Base-by-base conservation (phyloP, 2,797 vertebrate species). In the Cirrhinus mrigala region DNA sequence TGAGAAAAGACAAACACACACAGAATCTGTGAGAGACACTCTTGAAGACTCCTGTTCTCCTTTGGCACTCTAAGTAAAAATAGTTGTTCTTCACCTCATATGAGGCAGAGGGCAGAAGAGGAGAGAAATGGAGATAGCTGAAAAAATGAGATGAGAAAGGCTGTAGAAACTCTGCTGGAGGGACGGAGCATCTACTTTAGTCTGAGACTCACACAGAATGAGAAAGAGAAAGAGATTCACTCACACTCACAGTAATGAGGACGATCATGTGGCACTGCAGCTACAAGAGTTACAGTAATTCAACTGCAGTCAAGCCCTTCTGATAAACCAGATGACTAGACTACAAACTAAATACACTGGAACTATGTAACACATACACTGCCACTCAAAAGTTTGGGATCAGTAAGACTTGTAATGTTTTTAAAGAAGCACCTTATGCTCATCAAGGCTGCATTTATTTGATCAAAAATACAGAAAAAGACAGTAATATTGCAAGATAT, bases 171-270 rank as follows among this genome's bases (percentile, higher is more conserved):
- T 89, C 85, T 87, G 92, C 92, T 86, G 80, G 84, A 88, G 79
- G 87, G 91, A 62, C 78, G 80, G 37, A 68, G 88, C 87, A 89
- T 90, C 90, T 92, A 89, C 83, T 91, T 93, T 88, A 87, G 66
- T 84, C 86, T 86, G 62, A 6, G 27, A 54, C 81, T 16, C 33
- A 56, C 22, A 78, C 22, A 48, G 29, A 58, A 18, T 46, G 27
- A 77, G 46, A 64, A 37, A 62, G 56, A 58, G 46, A 77, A 22
- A 46, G 52, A 27, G 15, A 70, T 70, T 70, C 20, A 14, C 37
- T 70, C 37, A 44, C 9, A 44, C 18, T 22, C 37, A 40, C 33
- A 69, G 33, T 44, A 70, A 70, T 70, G 68, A 70, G 22, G 40
- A 70, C 1, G 22, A 46, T 71, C 37, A 7, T 70, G 37, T 12